phyloP scores from a whole-genome alignment of 1,140 invertebrate genomes.

The Orchestia grillus region DNA sequence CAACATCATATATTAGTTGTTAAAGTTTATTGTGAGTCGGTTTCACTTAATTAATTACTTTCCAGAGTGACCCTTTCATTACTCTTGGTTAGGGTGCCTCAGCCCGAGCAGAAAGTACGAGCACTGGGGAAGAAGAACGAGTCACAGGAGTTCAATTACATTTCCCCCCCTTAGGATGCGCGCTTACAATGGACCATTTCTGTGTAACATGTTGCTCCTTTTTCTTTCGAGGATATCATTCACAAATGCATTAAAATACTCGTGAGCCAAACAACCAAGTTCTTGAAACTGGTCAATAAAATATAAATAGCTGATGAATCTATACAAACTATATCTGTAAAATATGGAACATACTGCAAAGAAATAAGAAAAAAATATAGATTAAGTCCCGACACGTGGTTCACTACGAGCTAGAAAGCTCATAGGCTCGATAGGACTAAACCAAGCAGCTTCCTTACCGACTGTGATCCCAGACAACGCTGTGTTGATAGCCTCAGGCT shows the following conservation, averaged over 20 bases:
- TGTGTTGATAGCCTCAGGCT: too few relatives aligned
- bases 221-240: not conserved
- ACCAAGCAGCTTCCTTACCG: not conserved
- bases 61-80: too few relatives aligned
- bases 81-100: too few relatives aligned
- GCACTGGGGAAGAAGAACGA: not conserved
- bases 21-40: too few relatives aligned
- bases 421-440: not conserved
- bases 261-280: not conserved
- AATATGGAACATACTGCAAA: not conserved
- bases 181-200: not conserved
- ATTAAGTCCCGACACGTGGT: not conserved
- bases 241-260: not conserved
- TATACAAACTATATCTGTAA: not conserved
- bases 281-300: too few relatives aligned
- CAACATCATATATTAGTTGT: too few relatives aligned
- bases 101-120: not conserved
- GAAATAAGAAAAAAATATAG: not conserved
- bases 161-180: not conserved
- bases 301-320: not conserved
- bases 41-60: too few relatives aligned
- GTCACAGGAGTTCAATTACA: not conserved
- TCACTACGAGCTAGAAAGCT: not conserved
- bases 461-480: too few relatives aligned
- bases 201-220: not conserved